phyloP scores from a whole-genome alignment of 2,113 vertebrate species.

The Tursiops truncatus region DNA sequence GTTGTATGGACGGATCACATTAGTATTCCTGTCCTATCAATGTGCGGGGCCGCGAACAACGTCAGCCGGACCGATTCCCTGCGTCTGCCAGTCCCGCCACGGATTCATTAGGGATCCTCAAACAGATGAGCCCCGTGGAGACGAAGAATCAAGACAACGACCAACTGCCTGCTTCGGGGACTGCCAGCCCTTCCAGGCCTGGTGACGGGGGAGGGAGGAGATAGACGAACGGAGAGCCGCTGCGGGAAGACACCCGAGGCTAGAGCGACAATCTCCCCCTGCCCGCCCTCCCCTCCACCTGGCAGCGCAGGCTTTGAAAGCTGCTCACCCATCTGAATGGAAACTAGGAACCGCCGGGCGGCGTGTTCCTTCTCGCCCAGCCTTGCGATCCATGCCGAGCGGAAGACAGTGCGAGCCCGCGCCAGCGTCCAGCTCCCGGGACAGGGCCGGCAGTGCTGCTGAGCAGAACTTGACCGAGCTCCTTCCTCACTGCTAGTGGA shows the following conservation, averaged over 20 bases:
- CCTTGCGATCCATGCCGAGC: slow-evolving; percentile 78
- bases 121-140: slow-evolving; percentile 70
- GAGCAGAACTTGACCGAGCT: slow-evolving; percentile 82
- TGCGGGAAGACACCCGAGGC: slow-evolving; percentile 55
- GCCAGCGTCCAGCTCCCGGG: slow-evolving; percentile 82
- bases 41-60: slow-evolving; percentile 85
- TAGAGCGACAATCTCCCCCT: slow-evolving; percentile 7
- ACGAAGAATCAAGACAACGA: slow-evolving; percentile 52
- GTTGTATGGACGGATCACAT: slow-evolving; percentile 82
- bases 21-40: slow-evolving; percentile 89
- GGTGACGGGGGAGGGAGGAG: slow-evolving; percentile 35
- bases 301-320: slow-evolving; percentile 71
- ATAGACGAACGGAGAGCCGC: slow-evolving; percentile 12
- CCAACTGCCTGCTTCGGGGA: slow-evolving; percentile 52
- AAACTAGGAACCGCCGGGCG: slow-evolving; percentile 84
- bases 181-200: slow-evolving; percentile 50
- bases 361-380: slow-evolving; percentile 83
- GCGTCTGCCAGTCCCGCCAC: slow-evolving; percentile 86
- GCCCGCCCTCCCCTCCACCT: slow-evolving; percentile 3
- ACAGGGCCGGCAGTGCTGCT: slow-evolving; percentile 82
- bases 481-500: slow-evolving; percentile 78
- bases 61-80: slow-evolving; percentile 88
- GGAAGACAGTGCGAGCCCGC: slow-evolving; percentile 77
- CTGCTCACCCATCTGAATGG: slow-evolving; percentile 85
- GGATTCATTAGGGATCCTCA: slow-evolving; percentile 82